Conservation (phyloP, 1,140 invertebrate species). For the Phymastichus coffea region DNA sequence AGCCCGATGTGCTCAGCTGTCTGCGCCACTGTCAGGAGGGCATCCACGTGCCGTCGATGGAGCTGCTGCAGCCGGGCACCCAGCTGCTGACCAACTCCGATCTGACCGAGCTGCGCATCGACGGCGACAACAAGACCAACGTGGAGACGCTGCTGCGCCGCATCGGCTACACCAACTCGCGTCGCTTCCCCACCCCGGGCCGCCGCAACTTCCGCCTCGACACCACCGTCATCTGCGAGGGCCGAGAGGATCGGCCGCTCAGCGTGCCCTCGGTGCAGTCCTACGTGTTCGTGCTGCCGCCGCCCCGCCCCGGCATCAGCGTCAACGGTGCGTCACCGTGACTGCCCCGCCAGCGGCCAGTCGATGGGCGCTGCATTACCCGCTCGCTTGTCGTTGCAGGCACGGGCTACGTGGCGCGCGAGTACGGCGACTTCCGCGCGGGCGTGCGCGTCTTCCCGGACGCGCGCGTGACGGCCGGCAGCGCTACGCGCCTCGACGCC, state of each 20-base stretch:
- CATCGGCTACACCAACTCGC: conserved; percentile 87
- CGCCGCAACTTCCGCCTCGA: conserved; percentile 82
- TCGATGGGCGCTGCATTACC: neutral
- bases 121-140: conserved; percentile 86
- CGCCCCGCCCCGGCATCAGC: conserved; percentile 80
- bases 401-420: conserved; percentile 78
- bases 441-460: conserved; percentile 85
- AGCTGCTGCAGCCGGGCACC: conserved; percentile 74
- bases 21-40: conserved; percentile 85
- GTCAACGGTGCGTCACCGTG: conserved; percentile 64
- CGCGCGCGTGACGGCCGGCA: conserved; percentile 68
- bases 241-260: conserved; percentile 44
- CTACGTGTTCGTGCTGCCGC: conserved; percentile 84
- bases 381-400: neutral
- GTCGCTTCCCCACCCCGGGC: conserved; percentile 90
- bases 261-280: conserved; percentile 72
- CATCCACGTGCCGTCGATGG: conserved; percentile 73
- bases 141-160: conserved; percentile 84
- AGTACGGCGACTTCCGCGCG: conserved; percentile 81
- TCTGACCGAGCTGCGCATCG: conserved; percentile 86
- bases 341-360: neutral
- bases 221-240: conserved; percentile 71
- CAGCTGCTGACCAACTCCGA: conserved; percentile 73
- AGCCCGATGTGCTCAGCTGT: conserved; percentile 78
- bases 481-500: conserved; percentile 72